Base-by-base conservation (phyloP, 1,140 invertebrate species). In the Wasmannia auropunctata region DNA sequence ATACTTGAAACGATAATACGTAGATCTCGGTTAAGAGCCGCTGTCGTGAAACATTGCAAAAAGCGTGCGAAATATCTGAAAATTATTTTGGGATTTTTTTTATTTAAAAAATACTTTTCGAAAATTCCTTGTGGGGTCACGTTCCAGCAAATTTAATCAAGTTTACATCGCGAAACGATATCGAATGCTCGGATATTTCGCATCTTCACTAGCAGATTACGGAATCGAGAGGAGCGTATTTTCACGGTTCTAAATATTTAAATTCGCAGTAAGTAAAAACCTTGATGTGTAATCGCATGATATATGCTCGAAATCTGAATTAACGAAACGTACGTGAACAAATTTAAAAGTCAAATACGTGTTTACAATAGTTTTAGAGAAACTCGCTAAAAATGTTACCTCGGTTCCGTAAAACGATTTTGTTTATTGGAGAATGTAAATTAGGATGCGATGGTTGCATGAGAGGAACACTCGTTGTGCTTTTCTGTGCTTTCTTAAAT, bases 401-500 rank as follows among this genome's bases (percentile, higher is more conserved):
- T 89, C 69, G 83, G 2, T 70, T 70, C 87, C 67, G 43, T 58
- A 14, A 67, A 25, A 31, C 43, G 34, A 74, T 63, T 72, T 77
- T 69, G 67, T 69, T 87, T 37, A 69, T 77, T 63, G n/a, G 54
- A 85, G 56, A 80, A 77, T 76, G 81, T 63, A 46, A 85, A 46
- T 85, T 83, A 74, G 74, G 56, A 63, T 54, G 72, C 58, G 60
- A 77, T 77, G 72, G 43, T 81, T 90, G 88, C 87, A 90, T 87
- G 88, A 79, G 51, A 74, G 67, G 43, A 76, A 88, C 72, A 81
- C 72, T 88, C 74, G 72, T 62, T 76, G 56, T 79, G 87, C 85
- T 90, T 89, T 56, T 87, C 72, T 89, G 88, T 87, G 88, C 85
- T 87, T 89, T 51, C 34, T 72, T 83, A 74, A 58, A 74, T 72